Conservation (phyloP, 2,888 invertebrate species). For the Caenorhabditis macrosperma region DNA sequence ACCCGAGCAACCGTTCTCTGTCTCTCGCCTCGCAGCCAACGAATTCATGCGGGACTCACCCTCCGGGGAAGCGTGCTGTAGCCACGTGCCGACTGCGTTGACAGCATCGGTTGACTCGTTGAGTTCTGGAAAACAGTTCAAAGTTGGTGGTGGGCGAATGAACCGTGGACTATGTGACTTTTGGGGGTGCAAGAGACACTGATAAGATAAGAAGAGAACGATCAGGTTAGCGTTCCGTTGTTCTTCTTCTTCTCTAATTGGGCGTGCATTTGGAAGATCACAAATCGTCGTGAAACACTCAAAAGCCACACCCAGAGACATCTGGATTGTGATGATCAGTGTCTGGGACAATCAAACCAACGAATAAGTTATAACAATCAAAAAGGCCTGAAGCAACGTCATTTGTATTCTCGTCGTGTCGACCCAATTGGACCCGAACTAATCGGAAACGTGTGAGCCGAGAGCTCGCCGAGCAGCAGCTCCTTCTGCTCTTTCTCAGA, state of each 20-base stretch:
- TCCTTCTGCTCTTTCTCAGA: not conserved
- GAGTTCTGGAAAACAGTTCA: constrained; percentile 59
- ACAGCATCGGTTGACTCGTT: constrained; percentile 61
- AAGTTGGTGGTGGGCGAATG: too few species aligned
- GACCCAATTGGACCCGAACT: constrained; percentile 6
- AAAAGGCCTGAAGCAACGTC: too few species aligned
- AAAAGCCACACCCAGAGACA: not conserved
- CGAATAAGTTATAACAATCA: too few species aligned
- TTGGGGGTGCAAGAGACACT: constrained; percentile 30
- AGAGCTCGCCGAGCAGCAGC: constrained; percentile 1
- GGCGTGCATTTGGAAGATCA: constrained; percentile 4
- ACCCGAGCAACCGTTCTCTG: constrained; percentile 28
- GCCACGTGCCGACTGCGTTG: constrained; percentile 49
- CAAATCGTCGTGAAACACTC: not conserved
- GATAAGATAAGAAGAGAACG: constrained; percentile 24
- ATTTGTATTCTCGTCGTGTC: constrained; percentile 30
- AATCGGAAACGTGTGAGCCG: constrained; percentile 3
- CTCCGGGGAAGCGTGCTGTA: constrained; percentile 50
- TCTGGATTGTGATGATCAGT: not conserved
- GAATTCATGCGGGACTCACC: constrained; percentile 34
- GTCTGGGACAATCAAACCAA: too few species aligned
- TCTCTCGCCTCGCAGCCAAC: constrained; percentile 6
- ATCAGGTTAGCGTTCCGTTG: not conserved
- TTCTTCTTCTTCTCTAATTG: constrained; percentile 9
- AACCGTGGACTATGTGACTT: constrained; percentile 54